Evolutionary conservation across 37 sponge, comb jelly and placozoan species (phyloP).

Genomic region (Ianthella basta): DNA sequence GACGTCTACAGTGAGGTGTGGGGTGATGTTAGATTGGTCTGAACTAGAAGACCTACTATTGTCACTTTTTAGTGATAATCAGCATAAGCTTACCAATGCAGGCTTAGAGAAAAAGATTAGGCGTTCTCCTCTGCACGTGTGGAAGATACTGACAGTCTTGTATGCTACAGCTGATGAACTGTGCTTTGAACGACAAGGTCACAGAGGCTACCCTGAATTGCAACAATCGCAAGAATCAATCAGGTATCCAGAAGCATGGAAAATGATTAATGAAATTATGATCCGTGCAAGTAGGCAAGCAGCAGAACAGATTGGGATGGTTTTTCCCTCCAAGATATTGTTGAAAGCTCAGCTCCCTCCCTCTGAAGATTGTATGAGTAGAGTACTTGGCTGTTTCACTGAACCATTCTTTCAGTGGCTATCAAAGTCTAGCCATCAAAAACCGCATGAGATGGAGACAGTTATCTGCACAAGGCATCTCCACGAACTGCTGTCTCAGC

Average conservation of each 20-base stretch:
- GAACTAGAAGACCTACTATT: background rate
- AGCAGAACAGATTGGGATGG: background rate
- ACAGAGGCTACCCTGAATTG: conserved; percentile 3
- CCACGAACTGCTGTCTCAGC: too few species aligned
- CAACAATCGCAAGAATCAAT: background rate
- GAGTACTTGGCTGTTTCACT: background rate
- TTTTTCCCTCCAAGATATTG: background rate
- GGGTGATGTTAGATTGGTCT: background rate
- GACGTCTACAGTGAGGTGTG: too few species aligned
- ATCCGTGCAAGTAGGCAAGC: background rate
- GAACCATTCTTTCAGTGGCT: too few species aligned
- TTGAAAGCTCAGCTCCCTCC: background rate
- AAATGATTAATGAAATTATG: background rate
- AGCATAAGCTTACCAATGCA: background rate
- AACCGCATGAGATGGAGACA: too few species aligned
- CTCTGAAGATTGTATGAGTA: background rate
- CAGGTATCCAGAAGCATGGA: conserved; percentile 12
- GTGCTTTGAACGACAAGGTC: background rate
- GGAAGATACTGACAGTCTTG: background rate
- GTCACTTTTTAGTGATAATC: background rate
- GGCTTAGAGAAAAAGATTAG: background rate
- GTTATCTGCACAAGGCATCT: too few species aligned
- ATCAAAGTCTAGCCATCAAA: too few species aligned
- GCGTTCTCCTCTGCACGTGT: background rate
- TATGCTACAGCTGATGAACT: background rate